Conservation (phyloP, 1,140 invertebrate genomes). For the Listronotus bonariensis region DNA sequence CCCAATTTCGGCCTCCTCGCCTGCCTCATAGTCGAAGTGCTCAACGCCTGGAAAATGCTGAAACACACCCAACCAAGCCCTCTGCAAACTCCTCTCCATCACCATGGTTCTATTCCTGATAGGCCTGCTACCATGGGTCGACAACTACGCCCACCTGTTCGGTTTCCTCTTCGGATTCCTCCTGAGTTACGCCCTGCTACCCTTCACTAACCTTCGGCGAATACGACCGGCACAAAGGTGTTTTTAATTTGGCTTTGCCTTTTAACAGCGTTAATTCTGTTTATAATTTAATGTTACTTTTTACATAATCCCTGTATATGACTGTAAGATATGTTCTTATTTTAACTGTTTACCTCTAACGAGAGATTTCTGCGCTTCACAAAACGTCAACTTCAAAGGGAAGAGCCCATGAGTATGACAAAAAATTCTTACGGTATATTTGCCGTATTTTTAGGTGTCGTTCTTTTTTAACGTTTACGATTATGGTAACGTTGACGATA, state of each 20-base stretch:
- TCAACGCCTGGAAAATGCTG: constrained; percentile 84
- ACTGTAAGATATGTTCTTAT: constrained; percentile 86
- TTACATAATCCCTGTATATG: constrained; percentile 87
- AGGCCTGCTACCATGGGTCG: constrained; percentile 94
- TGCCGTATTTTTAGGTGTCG: constrained; percentile 42
- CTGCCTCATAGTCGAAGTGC: constrained; percentile 88
- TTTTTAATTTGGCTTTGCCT: constrained; percentile 81
- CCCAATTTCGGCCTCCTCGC: constrained; percentile 92
- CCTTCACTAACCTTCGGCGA: constrained; percentile 86
- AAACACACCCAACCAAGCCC: constrained; percentile 75
- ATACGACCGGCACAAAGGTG: constrained; percentile 80
- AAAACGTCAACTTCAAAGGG: constrained; percentile 85
- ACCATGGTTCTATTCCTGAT: constrained; percentile 77
- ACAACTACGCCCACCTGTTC: constrained; percentile 95
- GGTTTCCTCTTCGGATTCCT: constrained; percentile 91
- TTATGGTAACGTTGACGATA: not conserved
- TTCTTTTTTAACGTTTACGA: not conserved
- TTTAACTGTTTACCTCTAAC: constrained; percentile 93
- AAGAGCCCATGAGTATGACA: constrained; percentile 70
- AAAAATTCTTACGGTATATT: constrained; percentile 51
- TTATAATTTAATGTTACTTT: constrained; percentile 80
- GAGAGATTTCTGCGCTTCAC: constrained; percentile 87
- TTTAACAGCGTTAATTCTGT: constrained; percentile 71
- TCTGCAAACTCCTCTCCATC: constrained; percentile 77
- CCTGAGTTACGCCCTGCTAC: constrained; percentile 86